Percentiles rank a stretch among this genome's conserved stretches.
These are phyloP conservation scores for Pelochelys cantorii DNA, from an alignment of 2,797 vertebrate species.

Conservation along the genomic window DNA sequence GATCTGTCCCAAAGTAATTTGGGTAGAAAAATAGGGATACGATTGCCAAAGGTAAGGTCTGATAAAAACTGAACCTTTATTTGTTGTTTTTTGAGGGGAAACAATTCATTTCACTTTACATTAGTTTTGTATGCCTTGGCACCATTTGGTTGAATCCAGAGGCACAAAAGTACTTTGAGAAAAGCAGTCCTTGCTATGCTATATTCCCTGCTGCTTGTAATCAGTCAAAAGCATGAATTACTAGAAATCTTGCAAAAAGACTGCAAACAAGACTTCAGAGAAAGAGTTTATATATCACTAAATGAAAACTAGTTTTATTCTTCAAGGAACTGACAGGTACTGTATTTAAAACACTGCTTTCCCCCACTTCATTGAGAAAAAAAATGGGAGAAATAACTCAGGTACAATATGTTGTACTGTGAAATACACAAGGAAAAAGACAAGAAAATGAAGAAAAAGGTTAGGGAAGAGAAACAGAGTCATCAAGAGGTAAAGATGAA, in stretches of 20 bases:
- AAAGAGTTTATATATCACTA: not conserved
- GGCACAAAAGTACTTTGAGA: not conserved
- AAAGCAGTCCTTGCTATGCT: not conserved
- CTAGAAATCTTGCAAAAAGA: not conserved
- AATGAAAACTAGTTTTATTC: conserved; percentile 8
- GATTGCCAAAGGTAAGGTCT: not conserved
- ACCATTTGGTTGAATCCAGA: not conserved
- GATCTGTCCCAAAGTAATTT: not conserved
- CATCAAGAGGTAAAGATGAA: not conserved
- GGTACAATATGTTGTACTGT: not conserved
- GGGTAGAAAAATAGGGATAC: not conserved
- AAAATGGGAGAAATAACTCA: not conserved
- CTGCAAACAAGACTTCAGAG: not conserved
- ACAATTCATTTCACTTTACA: not conserved
- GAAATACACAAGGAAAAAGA: not conserved
- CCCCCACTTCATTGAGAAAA: not conserved
- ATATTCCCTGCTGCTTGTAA: not conserved
- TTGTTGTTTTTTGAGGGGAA: not conserved
- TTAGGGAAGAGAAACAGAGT: not conserved
- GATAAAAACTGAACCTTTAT: not conserved
- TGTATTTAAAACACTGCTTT: not conserved
- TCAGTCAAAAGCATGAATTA: not conserved
- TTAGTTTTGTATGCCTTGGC: not conserved
- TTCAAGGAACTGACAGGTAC: not conserved
- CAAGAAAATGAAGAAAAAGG: not conserved